Evolutionary conservation across 1,140 invertebrate species (phyloP), one percentile per base, ranked within the genome.

Genomic region (Bombyx mandarina): DNA sequence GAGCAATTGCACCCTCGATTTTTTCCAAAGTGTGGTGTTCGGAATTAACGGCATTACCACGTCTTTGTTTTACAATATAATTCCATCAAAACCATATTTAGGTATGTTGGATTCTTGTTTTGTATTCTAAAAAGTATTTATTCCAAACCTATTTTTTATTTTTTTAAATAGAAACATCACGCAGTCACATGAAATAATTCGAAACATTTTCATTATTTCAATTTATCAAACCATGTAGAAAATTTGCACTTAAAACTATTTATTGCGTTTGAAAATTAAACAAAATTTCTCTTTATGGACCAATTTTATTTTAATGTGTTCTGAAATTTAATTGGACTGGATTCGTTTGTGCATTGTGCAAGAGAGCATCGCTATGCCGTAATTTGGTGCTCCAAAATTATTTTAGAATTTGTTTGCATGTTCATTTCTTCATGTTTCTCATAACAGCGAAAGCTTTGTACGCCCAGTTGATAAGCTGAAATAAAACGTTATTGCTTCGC

Each of bases 401-500:
- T 57, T 60, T 43, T 46, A 45, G 35, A 18, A 43, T 59, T 51
- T 52, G 26, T 46, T 8, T 47, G 8, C 12, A 45, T 56, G 43
- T 61, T 73, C 69, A 83, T 70, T 82, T 86, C 63, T 86, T 86
- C 74, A 78, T 79, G 46, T 84, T 84, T 42, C 81, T 82, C 75
- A 86, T 82, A n/a, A 86, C 78, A 49, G 83, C 83, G 60, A 86
- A 86, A 1, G 77, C 80, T 71, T 86, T 86, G 56, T 86, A 86
- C 7, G 83, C 69, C 83, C 83, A 86, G 67, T 86, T 86, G 63
- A 86, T 86, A 42, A 86, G 74, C 82, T 86, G 80, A 56, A 86
- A 86, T 49, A 57, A 60, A 68, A 58, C 26, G 26, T 35, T 35
- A 35, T 35, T 35, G 26, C 26, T 35, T 35, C 26, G 26, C 26